Percentiles rank a stretch among this genome's conserved stretches.
These are phyloP conservation scores for Empis livida DNA, from an alignment of 2,888 invertebrate genomes.

Conservation along the genomic window DNA sequence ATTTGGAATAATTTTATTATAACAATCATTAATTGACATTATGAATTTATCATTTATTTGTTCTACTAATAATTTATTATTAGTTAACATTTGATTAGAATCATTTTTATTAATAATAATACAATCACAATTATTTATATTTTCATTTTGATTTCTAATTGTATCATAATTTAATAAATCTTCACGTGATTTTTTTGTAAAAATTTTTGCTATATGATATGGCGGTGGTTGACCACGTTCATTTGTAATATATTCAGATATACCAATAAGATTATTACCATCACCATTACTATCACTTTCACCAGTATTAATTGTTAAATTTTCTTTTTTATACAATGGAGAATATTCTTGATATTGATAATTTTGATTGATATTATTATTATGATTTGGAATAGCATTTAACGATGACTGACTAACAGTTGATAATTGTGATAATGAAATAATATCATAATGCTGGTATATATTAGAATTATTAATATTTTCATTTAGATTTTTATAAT, in stretches of 20 bases:
- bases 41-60: background rate
- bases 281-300: no score
- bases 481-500: no score
- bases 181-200: slow-evolving; percentile 52
- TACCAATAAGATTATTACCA: no score
- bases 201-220: slow-evolving; percentile 72
- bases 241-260: background rate
- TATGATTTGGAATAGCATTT: no score
- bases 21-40: background rate
- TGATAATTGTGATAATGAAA: no score
- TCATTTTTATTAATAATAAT: background rate
- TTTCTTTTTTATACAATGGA: no score
- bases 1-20: background rate
- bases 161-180: slow-evolving; percentile 31
- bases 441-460: no score
- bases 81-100: background rate
- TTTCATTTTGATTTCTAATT: slow-evolving; percentile 22
- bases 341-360: no score
- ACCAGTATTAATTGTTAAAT: no score
- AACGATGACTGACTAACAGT: no score
- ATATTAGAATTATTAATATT: no score
- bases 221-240: slow-evolving; percentile 50
- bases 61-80: background rate
- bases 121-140: background rate
- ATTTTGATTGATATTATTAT: no score